Conservation (phyloP, 2,888 invertebrate genomes). For the Dasypolia templi region DNA sequence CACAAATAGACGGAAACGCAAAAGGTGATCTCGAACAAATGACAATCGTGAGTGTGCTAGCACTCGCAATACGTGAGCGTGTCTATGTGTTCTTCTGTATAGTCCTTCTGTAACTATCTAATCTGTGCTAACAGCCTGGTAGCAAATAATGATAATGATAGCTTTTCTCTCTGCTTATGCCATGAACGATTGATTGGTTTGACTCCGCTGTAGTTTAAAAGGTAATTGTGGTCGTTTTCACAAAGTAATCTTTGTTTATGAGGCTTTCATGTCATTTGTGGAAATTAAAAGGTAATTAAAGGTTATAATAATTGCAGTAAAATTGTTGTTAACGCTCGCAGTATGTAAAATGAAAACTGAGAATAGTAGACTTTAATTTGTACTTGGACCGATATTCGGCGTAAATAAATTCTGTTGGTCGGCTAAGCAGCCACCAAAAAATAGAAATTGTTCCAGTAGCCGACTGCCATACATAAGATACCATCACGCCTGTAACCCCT, state of each 20-base stretch:
- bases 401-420: not conserved
- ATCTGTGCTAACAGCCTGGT: not conserved
- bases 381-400: not conserved
- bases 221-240: constrained; percentile 32
- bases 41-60: not conserved
- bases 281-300: constrained; percentile 1
- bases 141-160: constrained; percentile 46
- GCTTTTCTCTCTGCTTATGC: constrained; percentile 51
- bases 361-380: not conserved
- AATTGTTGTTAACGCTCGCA: not conserved
- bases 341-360: not conserved
- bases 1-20: not conserved
- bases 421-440: not conserved
- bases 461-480: too few relatives aligned
- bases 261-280: constrained; percentile 24
- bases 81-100: not conserved
- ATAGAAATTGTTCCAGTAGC: not conserved
- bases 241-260: constrained; percentile 9
- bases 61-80: not conserved
- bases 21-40: not conserved
- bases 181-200: constrained; percentile 47
- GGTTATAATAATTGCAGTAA: not conserved
- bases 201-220: constrained; percentile 18
- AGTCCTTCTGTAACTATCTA: constrained; percentile 16
- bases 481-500: too few relatives aligned